Evolutionary conservation across 2,888 invertebrate genomes (phyloP).

Genomic region (Drosophila lutescens): DNA sequence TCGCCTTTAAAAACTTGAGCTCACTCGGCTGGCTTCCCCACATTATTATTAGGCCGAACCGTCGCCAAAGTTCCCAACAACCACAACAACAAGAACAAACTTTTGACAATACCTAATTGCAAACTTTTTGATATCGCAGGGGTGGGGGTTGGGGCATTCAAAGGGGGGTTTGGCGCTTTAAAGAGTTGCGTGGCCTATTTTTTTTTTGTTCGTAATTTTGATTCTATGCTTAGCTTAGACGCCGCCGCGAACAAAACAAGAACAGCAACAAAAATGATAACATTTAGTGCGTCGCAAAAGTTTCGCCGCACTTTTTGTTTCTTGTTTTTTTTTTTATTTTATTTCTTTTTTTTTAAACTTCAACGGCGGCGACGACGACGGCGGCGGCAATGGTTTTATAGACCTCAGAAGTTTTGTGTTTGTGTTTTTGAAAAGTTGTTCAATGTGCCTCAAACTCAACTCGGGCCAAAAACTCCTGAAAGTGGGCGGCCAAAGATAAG

Average conservation of each 20-base stretch:
- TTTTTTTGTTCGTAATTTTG: conserved; percentile 21
- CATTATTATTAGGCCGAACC: conserved; percentile 72
- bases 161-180: conserved; percentile 47
- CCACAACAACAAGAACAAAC: conserved; percentile 55
- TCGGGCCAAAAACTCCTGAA: conserved; percentile 6
- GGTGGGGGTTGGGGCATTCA: neutral
- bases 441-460: conserved; percentile 21
- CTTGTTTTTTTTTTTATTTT: conserved; percentile 20
- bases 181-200: conserved; percentile 63
- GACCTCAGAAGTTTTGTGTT: conserved; percentile 72
- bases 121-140: conserved; percentile 66
- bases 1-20: conserved; percentile 39
- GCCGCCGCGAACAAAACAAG: conserved; percentile 40
- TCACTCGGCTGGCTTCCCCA: conserved; percentile 41
- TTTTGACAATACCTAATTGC: conserved; percentile 78
- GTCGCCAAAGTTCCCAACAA: conserved; percentile 69
- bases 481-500: conserved; percentile 11
- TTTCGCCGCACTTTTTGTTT: conserved; percentile 46
- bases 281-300: conserved; percentile 78
- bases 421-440: conserved; percentile 67
- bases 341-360: conserved; percentile 48
- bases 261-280: conserved; percentile 62
- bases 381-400: conserved; percentile 58
- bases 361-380: conserved; percentile 35
- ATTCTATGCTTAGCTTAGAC: conserved; percentile 55